Base-by-base conservation (phyloP, 2,797 vertebrate genomes). In the Ammospiza maritima region DNA sequence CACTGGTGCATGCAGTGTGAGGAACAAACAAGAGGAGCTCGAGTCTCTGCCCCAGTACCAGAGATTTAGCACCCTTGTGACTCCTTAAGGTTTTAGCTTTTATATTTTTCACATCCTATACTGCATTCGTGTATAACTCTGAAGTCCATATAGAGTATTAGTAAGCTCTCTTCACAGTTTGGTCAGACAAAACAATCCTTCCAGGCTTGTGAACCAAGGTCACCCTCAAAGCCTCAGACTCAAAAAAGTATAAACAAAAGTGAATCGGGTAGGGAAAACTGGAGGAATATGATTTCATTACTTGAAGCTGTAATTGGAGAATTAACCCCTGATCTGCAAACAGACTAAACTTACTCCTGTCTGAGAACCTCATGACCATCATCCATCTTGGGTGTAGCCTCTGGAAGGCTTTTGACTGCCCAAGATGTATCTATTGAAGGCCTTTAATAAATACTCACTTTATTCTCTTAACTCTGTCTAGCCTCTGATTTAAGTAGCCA, bases 211-310 rank as follows among this genome's bases (percentile, higher is more conserved):
- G 32, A 64, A 25, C 38, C 7, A 44, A 44, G 13, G 40, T 4
- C 16, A 15, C 16, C 14, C 19, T 51, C 58, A 6, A 25, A 10
- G 18, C 18, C 47, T 44, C 19, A 44, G 48, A 7, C 25, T 25
- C 15, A 0, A 0, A 23, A 44, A 64, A 44, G 5, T 5, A 34
- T 22, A 17, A 44, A 44, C 19, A 11, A 44, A 64, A 53, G 18
- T n/a, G 23, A 40, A 27, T 40, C 0, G 1, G 11, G 9, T 12
- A 29, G 5, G 3, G 17, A 16, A 16, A 42, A 27, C 30, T 53
- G 19, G 12, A 2, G 32, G 25, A 44, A 25, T 36, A 51, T 44
- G 9, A 34, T 10, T 23, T 34, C 15, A 29, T 44, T 36, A 36
- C 7, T 6, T 1, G 1, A 53, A 44, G 2, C 9, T 77, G 11